Evolutionary conservation across 2,888 invertebrate genomes (phyloP), one percentile per base, ranked within the genome.

Genomic region (Seladonia tumulorum): DNA sequence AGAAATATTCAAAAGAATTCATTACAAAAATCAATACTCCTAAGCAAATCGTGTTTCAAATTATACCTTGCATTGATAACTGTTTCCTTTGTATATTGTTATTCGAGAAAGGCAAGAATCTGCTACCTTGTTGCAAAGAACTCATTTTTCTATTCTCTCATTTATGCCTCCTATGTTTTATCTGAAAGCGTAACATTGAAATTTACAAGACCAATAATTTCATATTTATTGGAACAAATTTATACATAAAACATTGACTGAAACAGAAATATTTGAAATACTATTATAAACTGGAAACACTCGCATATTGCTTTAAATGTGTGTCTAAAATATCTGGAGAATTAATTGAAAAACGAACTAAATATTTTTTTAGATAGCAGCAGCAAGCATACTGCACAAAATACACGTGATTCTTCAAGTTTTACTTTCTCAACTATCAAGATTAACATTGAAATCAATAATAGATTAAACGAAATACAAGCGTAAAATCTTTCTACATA

Each of bases 21-120:
- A 8, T 39, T 35, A 7, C 57, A n/a, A 57, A 7, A 47, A 74
- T 5, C 10, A 70, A 29, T n/a, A 16, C 22, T 5, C 18, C 1
- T 18, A 18, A 5, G 10, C 4, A 4, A 25, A 25, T 16, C 7
- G 42, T 35, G 42, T 42, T 35, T 49, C 35, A 60, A 10, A 68
- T 57, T 29, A 42, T 92, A 94, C 95, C 94, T 94, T 92, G 95
- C 94, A 95, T 93, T 94, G 96, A 96, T 93, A 96, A 90, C 94
- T 96, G 96, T 93, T 96, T 96, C 91, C 96, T 95, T 91, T 96
- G 96, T 91, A 96, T 96, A 93, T 96, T 96, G 92, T 96, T 95
- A 88, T 94, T 96, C 18, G 96, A 95, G 92, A 96, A 96, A 72
- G 96, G 96, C 90, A 96, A 95, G 93, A 96, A 96, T 92, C 96